phyloP scores from a whole-genome alignment of 2,797 vertebrate genomes.

The Intellagama lesueurii region DNA sequence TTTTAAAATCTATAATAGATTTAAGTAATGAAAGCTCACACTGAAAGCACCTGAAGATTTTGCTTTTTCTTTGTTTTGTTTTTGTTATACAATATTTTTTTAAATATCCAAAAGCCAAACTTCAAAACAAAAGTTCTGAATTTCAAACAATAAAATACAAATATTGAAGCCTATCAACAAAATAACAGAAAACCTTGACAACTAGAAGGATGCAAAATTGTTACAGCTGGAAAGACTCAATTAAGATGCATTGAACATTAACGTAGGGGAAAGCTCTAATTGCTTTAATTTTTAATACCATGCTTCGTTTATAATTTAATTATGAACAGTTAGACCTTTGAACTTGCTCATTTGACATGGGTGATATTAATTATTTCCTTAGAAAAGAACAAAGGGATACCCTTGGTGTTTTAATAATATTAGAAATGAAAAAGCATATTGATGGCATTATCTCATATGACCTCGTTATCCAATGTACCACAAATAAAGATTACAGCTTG shows the following conservation, averaged over 20 bases:
- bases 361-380: constrained; percentile 52
- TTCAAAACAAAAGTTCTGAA: neutral
- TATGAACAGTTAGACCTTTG: constrained; percentile 61
- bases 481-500: constrained; percentile 29
- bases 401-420: constrained; percentile 34
- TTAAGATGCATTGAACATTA: constrained; percentile 51
- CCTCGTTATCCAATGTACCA: constrained; percentile 41
- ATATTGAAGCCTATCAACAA: constrained; percentile 42
- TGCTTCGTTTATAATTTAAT: constrained; percentile 66
- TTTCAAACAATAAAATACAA: constrained; percentile 23
- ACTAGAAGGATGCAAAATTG: neutral
- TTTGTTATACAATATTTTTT: neutral
- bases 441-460: constrained; percentile 41
- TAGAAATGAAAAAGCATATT: constrained; percentile 53
- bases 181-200: neutral
- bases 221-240: constrained; percentile 56
- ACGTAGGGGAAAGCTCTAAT: constrained; percentile 55
- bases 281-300: constrained; percentile 63
- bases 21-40: too few species aligned
- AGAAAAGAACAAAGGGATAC: constrained; percentile 39
- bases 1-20: too few species aligned
- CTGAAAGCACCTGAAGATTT: too few species aligned
- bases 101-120: neutral
- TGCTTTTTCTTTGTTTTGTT: too few species aligned
- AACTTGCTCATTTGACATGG: constrained; percentile 47